These are phyloP conservation scores for Triplophysa dalaica DNA, from an alignment of 2,113 vertebrate species.

Conservation along the genomic window DNA sequence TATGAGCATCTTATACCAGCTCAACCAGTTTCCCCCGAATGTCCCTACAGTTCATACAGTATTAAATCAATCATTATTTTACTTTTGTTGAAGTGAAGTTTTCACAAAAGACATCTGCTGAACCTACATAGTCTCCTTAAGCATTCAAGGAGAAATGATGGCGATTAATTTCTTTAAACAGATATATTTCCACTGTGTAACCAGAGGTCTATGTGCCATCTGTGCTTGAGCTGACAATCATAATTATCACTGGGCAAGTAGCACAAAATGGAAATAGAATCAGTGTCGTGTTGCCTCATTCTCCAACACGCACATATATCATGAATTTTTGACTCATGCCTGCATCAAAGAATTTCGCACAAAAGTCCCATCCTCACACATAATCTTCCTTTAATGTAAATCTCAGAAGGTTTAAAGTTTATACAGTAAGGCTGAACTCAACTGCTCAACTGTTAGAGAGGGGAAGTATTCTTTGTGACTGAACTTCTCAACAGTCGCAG, in stretches of 20 bases:
- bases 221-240: slow-evolving; percentile 59
- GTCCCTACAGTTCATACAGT: neutral
- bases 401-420: slow-evolving; percentile 36
- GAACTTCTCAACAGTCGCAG: neutral
- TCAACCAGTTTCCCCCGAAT: neutral
- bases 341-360: slow-evolving; percentile 24
- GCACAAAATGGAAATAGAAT: slow-evolving; percentile 31
- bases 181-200: neutral
- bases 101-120: slow-evolving; percentile 1
- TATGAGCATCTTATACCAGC: neutral
- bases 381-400: slow-evolving; percentile 31
- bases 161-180: neutral
- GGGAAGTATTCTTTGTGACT: neutral
- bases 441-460: slow-evolving; percentile 44
- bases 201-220: slow-evolving; percentile 50
- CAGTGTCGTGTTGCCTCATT: slow-evolving; percentile 50
- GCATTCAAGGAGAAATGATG: neutral
- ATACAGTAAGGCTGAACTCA: slow-evolving; percentile 19
- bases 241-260: slow-evolving; percentile 35
- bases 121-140: neutral
- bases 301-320: slow-evolving; percentile 29
- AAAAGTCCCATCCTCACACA: slow-evolving; percentile 1
- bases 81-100: neutral
- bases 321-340: neutral
- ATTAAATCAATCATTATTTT: neutral